Evolutionary conservation across 2,113 vertebrate species (phyloP), one percentile per base, ranked within the genome.

Genomic region (Charina bottae): DNA sequence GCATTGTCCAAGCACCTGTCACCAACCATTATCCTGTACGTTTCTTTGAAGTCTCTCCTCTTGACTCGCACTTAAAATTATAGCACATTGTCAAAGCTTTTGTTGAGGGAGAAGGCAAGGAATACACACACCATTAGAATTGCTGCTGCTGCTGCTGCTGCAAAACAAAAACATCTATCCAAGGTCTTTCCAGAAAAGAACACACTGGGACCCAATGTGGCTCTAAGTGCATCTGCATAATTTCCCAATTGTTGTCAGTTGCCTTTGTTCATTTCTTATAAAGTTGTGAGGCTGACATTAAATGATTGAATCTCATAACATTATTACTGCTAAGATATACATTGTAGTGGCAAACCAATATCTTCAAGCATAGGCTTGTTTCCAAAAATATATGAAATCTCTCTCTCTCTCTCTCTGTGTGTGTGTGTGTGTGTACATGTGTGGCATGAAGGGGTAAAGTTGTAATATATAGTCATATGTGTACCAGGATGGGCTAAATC

Each of bases 1-100:
- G 53, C 56, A 72, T 85, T 92, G 84, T 78, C 19, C 88, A 58
- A 33, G 83, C 92, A 93, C 54, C 92, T 90, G 92, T 78, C 84
- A 90, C 60, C 58, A 33, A 19, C 10, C 28, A 26, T 54, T 15
- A 24, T 87, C 37, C 62, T 72, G 68, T 33, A 56, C 58, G 21
- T 53, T 86, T 49, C 42, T n/a, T 42, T 10, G 17, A 54, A 88
- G 90, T 87, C 53, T 53, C 62, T 46, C 53, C 60, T 55, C 59
- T 92, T 58, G 60, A 85, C 42, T 28, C 26, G 42, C 46, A 56
- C 53, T 85, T 56, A 49, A 2, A 17, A 28, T 56, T 37, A 78
- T 78, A 42, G 72, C 21, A 85, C 37, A 53, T 85, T 90, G 92
- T 53, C 55, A 59, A 85, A 24, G 2, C 37, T 49, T 85, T 55